Conservation (phyloP, 1,140 invertebrate species). For the Carposina sasakii region DNA sequence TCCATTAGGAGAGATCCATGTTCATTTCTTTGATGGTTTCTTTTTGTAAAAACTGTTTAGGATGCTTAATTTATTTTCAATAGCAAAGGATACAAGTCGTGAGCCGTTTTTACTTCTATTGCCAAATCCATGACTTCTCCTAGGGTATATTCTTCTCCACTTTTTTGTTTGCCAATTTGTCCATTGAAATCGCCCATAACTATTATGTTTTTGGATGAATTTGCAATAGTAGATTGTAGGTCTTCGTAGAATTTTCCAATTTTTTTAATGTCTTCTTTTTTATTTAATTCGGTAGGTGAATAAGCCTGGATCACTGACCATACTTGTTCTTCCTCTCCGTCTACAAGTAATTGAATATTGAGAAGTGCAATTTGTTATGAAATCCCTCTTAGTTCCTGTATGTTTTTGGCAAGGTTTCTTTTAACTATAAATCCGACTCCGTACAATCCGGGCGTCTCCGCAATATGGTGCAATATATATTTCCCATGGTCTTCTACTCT, state of each 20-base stretch:
- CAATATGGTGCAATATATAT: slow-evolving; percentile 21
- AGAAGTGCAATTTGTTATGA: slow-evolving; percentile 26
- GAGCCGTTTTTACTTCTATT: slow-evolving; percentile 30
- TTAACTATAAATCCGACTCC: slow-evolving; percentile 24
- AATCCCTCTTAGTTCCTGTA: slow-evolving; percentile 20
- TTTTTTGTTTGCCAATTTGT: slow-evolving; percentile 21
- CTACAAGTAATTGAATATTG: slow-evolving; percentile 22
- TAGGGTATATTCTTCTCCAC: slow-evolving; percentile 22
- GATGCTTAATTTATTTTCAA: slow-evolving; percentile 21
- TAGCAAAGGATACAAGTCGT: slow-evolving; percentile 22
- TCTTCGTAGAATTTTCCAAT: slow-evolving; percentile 22
- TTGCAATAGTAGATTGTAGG: slow-evolving; percentile 15
- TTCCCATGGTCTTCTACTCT: slow-evolving; percentile 18
- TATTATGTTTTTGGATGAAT: slow-evolving; percentile 18
- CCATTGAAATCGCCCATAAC: slow-evolving; percentile 32
- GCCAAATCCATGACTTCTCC: slow-evolving; percentile 19
- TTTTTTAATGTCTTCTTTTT: slow-evolving; percentile 24
- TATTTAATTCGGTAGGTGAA: slow-evolving; percentile 24
- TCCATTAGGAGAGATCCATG: slow-evolving; percentile 1
- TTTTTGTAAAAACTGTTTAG: slow-evolving; percentile 2
- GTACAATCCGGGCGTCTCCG: slow-evolving; percentile 16
- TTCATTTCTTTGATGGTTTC: not conserved
- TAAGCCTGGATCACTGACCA: slow-evolving; percentile 30
- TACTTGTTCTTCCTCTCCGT: no score
- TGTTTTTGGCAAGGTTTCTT: slow-evolving; percentile 25